These are phyloP conservation scores for Chalcosyrphus nemorum DNA, from an alignment of 2,888 invertebrate genomes.

Conservation along the genomic window DNA sequence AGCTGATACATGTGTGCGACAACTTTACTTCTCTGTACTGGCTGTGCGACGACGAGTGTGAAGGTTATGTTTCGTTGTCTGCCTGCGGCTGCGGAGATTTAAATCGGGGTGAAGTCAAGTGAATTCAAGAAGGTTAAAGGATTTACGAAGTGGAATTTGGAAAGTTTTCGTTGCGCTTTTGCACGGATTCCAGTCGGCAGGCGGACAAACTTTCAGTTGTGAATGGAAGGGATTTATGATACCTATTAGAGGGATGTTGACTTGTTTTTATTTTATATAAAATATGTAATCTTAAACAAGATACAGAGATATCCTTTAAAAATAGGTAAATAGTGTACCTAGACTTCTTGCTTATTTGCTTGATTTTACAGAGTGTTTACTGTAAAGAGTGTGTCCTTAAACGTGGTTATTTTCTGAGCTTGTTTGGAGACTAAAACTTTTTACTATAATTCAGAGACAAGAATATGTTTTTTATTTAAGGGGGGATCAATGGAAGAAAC, in stretches of 20 bases:
- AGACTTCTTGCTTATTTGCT: too few species aligned
- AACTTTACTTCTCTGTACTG: slow-evolving; percentile 12
- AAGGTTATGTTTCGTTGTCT: slow-evolving; percentile 40
- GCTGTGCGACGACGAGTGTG: slow-evolving; percentile 29
- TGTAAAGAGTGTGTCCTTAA: too few species aligned
- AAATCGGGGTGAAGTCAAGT: slow-evolving; percentile 51
- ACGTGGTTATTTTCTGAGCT: too few species aligned
- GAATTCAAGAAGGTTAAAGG: slow-evolving; percentile 53
- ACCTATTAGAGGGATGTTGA: background rate
- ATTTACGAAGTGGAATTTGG: slow-evolving; percentile 41
- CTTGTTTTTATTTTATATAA: too few species aligned
- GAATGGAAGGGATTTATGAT: slow-evolving; percentile 7
- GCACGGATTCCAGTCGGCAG: slow-evolving; percentile 1
- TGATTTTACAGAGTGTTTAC: too few species aligned
- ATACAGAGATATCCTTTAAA: too few species aligned
- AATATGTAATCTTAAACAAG: too few species aligned
- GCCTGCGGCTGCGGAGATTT: slow-evolving; percentile 45
- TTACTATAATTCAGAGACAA: too few species aligned
- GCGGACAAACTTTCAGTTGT: slow-evolving; percentile 21
- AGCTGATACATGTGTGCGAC: slow-evolving; percentile 47
- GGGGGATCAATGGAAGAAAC: too few species aligned
- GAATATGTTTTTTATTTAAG: too few species aligned
- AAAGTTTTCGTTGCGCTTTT: slow-evolving; percentile 24
- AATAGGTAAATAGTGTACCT: too few species aligned
- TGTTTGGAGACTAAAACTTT: too few species aligned